Evolutionary conservation across 2,888 invertebrate species (phyloP).

Genomic region (Thymelicus sylvestris): DNA sequence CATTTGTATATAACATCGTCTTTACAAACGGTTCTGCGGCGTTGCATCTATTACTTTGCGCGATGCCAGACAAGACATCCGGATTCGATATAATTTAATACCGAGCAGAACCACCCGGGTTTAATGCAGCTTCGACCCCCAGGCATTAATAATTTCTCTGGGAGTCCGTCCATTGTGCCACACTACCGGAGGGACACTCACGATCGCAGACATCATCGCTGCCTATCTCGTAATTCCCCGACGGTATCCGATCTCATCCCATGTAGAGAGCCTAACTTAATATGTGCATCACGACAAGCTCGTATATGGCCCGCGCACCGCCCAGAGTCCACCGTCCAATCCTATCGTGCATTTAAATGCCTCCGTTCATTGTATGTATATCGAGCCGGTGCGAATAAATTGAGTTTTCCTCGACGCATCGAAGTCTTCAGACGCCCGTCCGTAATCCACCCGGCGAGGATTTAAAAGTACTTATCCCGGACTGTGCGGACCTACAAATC

Average conservation of each 20-base stretch:
- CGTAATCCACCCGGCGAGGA: conserved; percentile 52
- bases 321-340: conserved; percentile 72
- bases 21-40: conserved; percentile 19
- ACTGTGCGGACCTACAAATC: conserved; percentile 78
- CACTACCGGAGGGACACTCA: conserved; percentile 67
- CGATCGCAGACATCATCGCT: conserved; percentile 72
- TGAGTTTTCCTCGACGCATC: conserved; percentile 64
- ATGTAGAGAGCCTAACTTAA: conserved; percentile 81
- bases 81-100: conserved; percentile 60
- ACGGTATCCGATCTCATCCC: conserved; percentile 64
- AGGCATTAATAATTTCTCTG: conserved; percentile 67
- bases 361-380: conserved; percentile 81
- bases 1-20: conserved; percentile 13
- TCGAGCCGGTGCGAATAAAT: conserved; percentile 73
- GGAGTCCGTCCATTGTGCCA: conserved; percentile 63
- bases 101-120: conserved; percentile 65
- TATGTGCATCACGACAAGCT: conserved; percentile 82
- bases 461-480: conserved; percentile 69
- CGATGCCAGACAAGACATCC: conserved; percentile 28
- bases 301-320: conserved; percentile 78
- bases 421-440: conserved; percentile 57
- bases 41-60: conserved; percentile 28
- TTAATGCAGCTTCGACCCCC: conserved; percentile 63
- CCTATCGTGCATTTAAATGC: conserved; percentile 79
- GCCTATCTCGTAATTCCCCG: conserved; percentile 72